A percentile compares a stretch with the other conserved stretches of the same genome.
phyloP scores from a whole-genome alignment of 2,797 vertebrate species.

The Mastacembelus armatus region DNA sequence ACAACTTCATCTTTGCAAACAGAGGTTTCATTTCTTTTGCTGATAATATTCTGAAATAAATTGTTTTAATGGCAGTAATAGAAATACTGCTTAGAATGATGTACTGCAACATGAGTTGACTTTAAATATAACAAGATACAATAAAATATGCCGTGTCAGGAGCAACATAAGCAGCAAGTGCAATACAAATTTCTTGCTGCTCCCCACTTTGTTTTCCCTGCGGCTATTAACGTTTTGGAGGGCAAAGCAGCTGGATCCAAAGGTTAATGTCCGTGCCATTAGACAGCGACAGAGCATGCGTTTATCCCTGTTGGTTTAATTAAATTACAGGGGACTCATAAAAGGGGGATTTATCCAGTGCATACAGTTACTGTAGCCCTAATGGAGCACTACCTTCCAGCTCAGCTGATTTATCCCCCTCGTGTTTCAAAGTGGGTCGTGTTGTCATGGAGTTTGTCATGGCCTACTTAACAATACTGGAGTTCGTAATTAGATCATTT shows the following conservation, averaged over 20 bases:
- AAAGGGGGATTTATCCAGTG: conserved; percentile 67
- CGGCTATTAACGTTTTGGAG: conserved; percentile 74
- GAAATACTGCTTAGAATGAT: conserved; percentile 20
- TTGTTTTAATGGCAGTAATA: conserved; percentile 17
- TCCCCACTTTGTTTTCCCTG: conserved; percentile 22
- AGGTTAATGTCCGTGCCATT: conserved; percentile 81
- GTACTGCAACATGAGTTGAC: conserved; percentile 31
- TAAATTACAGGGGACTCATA: conserved; percentile 77
- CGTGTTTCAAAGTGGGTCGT: conserved; percentile 69
- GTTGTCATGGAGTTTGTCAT: conserved; percentile 70
- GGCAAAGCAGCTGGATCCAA: conserved; percentile 71
- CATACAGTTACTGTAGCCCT: conserved; percentile 65
- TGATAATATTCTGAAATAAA: conserved; percentile 14
- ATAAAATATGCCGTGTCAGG: conserved; percentile 45
- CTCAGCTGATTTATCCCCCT: conserved; percentile 73
- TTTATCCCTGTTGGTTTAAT: conserved; percentile 81
- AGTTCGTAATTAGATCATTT: conserved; percentile 73
- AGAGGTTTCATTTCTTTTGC: conserved; percentile 14
- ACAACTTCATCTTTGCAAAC: neutral
- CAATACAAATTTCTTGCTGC: conserved; percentile 32
- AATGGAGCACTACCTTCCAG: conserved; percentile 67
- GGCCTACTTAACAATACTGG: conserved; percentile 75
- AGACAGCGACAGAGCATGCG: conserved; percentile 65
- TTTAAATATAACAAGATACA: conserved; percentile 33
- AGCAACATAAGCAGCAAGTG: conserved; percentile 41